phyloP scores from a whole-genome alignment of 1,140 invertebrate genomes.

The Drosophila serrata region DNA sequence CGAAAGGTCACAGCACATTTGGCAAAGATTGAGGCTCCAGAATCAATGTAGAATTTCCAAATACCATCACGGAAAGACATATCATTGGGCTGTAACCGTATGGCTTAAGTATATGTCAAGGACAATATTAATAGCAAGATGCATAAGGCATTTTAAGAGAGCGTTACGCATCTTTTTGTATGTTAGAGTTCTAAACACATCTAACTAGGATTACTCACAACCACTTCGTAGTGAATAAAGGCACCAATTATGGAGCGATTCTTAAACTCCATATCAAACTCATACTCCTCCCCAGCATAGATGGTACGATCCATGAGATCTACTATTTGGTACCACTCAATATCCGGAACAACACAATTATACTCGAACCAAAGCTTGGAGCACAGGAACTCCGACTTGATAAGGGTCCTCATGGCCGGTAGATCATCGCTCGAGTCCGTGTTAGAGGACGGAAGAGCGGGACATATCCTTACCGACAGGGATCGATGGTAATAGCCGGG shows the following conservation, averaged over 20 bases:
- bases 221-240: constrained; percentile 72
- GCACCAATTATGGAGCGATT: constrained; percentile 58
- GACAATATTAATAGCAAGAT: background rate
- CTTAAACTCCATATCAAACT: constrained; percentile 65
- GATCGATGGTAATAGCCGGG: constrained; percentile 64
- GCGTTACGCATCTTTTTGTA: too few relatives aligned
- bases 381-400: constrained; percentile 62
- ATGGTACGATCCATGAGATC: constrained; percentile 43
- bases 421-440: constrained; percentile 33
- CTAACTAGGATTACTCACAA: constrained; percentile 57
- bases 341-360: constrained; percentile 65
- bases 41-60: constrained; percentile 69
- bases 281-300: constrained; percentile 69
- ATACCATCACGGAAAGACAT: constrained; percentile 65
- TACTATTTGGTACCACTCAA: constrained; percentile 54
- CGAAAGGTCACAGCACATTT: constrained; percentile 59
- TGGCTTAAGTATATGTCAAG: background rate
- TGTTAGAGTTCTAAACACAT: too few relatives aligned
- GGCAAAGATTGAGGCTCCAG: constrained; percentile 10
- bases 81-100: constrained; percentile 49
- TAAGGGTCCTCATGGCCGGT: constrained; percentile 18
- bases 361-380: constrained; percentile 75
- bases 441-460: constrained; percentile 1
- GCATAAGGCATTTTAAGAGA: background rate
- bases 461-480: constrained; percentile 68